Evolutionary conservation across 2,797 vertebrate species (phyloP).

Genomic region (Falco columbarius): DNA sequence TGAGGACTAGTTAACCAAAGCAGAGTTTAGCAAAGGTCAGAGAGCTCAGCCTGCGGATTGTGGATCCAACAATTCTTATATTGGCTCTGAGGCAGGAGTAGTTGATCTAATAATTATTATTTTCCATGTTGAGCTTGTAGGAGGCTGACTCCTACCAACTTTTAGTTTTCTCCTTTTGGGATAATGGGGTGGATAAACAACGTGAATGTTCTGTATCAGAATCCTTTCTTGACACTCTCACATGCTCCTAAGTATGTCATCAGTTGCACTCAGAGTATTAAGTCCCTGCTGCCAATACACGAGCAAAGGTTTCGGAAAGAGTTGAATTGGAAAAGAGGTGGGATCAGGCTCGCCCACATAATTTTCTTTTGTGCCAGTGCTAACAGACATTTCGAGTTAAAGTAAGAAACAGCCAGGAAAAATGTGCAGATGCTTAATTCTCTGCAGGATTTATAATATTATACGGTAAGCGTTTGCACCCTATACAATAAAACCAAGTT

Average conservation of each 20-base stretch:
- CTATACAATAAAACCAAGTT: constrained; percentile 70
- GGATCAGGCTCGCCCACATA: constrained; percentile 56
- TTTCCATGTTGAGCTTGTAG: background rate
- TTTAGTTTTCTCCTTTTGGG: background rate
- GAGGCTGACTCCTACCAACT: background rate
- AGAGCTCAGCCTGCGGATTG: background rate
- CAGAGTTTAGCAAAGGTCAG: background rate
- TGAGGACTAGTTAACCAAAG: background rate
- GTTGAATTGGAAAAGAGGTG: constrained; percentile 62
- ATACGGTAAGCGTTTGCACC: constrained; percentile 72
- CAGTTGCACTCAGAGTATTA: background rate
- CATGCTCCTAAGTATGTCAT: constrained; percentile 20
- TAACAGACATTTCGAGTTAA: constrained; percentile 73
- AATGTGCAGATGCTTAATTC: constrained; percentile 73
- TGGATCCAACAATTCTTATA: background rate
- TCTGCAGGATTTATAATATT: constrained; percentile 76
- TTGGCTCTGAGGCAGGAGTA: background rate
- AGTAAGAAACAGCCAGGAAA: constrained; percentile 60
- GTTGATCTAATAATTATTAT: background rate
- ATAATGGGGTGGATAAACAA: background rate
- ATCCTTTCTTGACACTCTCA: background rate
- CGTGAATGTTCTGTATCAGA: background rate
- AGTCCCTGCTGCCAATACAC: constrained; percentile 7
- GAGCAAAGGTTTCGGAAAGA: constrained; percentile 35
- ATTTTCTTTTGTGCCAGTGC: constrained; percentile 55